Percentiles rank a stretch among this genome's conserved stretches.
Evolutionary conservation across 2,888 invertebrate species (phyloP).

Genomic region (Acleris emargana): DNA sequence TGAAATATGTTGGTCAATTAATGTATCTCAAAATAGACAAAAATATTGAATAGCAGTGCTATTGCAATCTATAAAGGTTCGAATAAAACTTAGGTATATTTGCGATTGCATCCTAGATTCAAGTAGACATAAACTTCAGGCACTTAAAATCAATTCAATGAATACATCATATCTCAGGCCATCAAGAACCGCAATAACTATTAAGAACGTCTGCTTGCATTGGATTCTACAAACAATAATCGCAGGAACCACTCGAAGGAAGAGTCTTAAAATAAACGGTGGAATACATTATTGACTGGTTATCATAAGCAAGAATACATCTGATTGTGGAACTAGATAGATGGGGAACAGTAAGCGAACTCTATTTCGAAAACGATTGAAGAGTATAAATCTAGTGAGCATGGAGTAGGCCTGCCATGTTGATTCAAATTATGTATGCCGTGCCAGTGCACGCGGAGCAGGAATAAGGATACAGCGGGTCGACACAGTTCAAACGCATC

Average conservation of each 20-base stretch:
- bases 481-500: conserved; percentile 17
- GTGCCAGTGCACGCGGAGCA: background rate
- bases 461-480: conserved; percentile 11
- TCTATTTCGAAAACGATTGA: background rate
- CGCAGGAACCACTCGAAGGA: conserved; percentile 40
- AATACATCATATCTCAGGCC: conserved; percentile 25
- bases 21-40: background rate
- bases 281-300: conserved; percentile 36
- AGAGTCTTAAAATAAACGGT: conserved; percentile 43
- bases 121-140: conserved; percentile 22
- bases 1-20: background rate
- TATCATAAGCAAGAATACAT: conserved; percentile 27
- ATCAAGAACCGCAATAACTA: conserved; percentile 18
- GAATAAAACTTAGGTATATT: background rate
- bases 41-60: background rate
- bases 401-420: no score
- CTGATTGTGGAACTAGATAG: conserved; percentile 8
- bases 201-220: conserved; percentile 21
- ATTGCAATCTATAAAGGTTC: background rate
- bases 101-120: conserved; percentile 1
- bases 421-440: conserved; percentile 10
- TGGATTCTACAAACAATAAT: conserved; percentile 43
- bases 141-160: conserved; percentile 19
- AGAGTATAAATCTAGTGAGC: no score
- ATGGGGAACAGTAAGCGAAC: conserved; percentile 8